A percentile compares a stretch with the other conserved stretches of the same genome.
Conservation (phyloP, 2,888 invertebrate genomes). For the Drosophila robusta region DNA sequence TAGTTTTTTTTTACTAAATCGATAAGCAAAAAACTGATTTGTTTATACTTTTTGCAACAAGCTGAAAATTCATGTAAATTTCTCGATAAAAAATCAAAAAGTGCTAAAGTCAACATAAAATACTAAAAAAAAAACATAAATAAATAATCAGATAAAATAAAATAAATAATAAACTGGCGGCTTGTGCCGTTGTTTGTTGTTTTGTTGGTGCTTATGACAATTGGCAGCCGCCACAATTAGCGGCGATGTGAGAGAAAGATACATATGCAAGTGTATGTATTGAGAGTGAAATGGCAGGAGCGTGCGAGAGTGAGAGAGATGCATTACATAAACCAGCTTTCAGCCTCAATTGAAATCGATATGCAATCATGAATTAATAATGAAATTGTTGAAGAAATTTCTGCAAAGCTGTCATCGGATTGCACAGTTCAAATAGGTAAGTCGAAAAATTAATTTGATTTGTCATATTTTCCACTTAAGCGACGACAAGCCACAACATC, state of each 20-base stretch:
- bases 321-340: slow-evolving; percentile 31
- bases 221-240: slow-evolving; percentile 30
- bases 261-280: too few relatives aligned
- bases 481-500: slow-evolving; percentile 8
- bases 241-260: slow-evolving; percentile 6
- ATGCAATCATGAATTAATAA: slow-evolving; percentile 41
- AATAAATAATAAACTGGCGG: slow-evolving; percentile 10
- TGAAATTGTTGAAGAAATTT: slow-evolving; percentile 30
- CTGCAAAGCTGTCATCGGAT: slow-evolving; percentile 41
- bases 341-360: slow-evolving; percentile 42
- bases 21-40: slow-evolving; percentile 63
- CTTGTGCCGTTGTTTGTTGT: slow-evolving; percentile 13
- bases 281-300: background rate
- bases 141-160: slow-evolving; percentile 11
- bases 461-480: slow-evolving; percentile 46
- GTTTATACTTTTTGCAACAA: slow-evolving; percentile 70
- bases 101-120: slow-evolving; percentile 54
- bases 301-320: slow-evolving; percentile 1
- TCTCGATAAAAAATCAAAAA: slow-evolving; percentile 67
- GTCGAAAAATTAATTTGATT: slow-evolving; percentile 34
- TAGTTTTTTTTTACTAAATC: slow-evolving; percentile 12
- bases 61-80: slow-evolving; percentile 79
- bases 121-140: slow-evolving; percentile 13
- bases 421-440: slow-evolving; percentile 15
- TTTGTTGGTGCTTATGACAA: slow-evolving; percentile 28